Conservation (phyloP, 2,888 invertebrate species). For the Catocala fraxini region DNA sequence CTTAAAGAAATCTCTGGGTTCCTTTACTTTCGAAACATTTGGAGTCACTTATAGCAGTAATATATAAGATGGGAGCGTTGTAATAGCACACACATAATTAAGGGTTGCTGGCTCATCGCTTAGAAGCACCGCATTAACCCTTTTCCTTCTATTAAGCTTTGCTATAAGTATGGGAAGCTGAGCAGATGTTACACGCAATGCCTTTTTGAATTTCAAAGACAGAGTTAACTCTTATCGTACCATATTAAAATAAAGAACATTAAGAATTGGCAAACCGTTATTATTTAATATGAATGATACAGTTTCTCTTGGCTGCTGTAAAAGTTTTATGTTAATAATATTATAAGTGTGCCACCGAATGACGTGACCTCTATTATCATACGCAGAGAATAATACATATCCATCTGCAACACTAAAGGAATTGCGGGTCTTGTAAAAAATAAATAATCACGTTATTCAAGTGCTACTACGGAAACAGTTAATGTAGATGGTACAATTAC, state of each 20-base stretch:
- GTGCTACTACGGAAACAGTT: constrained; percentile 36
- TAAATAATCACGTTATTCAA: constrained; percentile 30
- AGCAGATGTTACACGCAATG: constrained; percentile 21
- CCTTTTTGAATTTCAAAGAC: constrained; percentile 13
- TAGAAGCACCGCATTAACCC: constrained; percentile 36
- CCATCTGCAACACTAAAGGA: constrained; percentile 34
- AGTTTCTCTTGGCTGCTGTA: neutral
- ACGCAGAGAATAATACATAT: constrained; percentile 41
- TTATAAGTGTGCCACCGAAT: constrained; percentile 27
- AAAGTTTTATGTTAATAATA: constrained; percentile 14
- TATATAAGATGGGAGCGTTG: constrained; percentile 20
- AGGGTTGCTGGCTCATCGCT: constrained; percentile 20
- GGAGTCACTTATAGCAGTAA: constrained; percentile 23
- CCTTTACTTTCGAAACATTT: constrained; percentile 24
- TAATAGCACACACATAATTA: constrained; percentile 39
- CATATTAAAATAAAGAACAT: no score
- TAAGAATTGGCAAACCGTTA: no score
- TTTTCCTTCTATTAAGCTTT: constrained; percentile 34
- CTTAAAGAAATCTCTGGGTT: constrained; percentile 12
- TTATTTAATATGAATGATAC: neutral
- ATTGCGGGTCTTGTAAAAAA: constrained; percentile 36
- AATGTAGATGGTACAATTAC: constrained; percentile 48
- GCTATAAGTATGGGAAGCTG: constrained; percentile 23
- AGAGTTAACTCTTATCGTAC: no score
- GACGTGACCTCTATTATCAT: constrained; percentile 46